Conservation (phyloP, 2,888 invertebrate genomes). For the Mimas tiliae region DNA sequence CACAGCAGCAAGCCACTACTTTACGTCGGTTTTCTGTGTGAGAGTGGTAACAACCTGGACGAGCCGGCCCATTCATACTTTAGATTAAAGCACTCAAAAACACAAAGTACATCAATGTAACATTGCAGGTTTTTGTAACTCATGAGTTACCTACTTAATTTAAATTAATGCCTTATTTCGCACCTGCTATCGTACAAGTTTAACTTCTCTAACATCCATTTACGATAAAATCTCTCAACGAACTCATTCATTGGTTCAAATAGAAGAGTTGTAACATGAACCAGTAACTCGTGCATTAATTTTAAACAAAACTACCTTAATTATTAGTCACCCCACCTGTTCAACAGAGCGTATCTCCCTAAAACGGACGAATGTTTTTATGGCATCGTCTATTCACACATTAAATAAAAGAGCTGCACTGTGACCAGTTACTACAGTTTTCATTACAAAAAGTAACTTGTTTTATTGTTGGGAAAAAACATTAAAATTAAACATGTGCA, state of each 20-base stretch:
- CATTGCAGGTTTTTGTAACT: too few species aligned
- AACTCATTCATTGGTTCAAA: neutral
- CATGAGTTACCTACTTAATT: neutral
- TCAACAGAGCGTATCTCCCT: conserved; percentile 83
- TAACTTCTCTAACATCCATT: neutral
- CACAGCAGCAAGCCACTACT: too few species aligned
- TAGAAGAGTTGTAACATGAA: conserved; percentile 16
- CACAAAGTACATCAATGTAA: too few species aligned
- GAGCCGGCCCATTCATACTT: too few species aligned
- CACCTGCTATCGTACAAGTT: conserved; percentile 6
- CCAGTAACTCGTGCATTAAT: conserved; percentile 71
- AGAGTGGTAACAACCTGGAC: too few species aligned
- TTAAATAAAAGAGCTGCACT: conserved; percentile 51
- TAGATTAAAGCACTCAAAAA: too few species aligned
- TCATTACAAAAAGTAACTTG: conserved; percentile 21
- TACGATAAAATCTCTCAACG: neutral
- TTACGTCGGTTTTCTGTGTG: too few species aligned
- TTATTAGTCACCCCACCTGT: conserved; percentile 84
- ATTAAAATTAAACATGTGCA: conserved; percentile 59
- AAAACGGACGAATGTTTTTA: conserved; percentile 81
- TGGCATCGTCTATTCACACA: conserved; percentile 69
- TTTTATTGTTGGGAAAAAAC: conserved; percentile 35
- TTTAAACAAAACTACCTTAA: conserved; percentile 81
- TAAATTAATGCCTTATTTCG: neutral
- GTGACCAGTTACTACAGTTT: conserved; percentile 40